phyloP scores from a whole-genome alignment of 2,797 vertebrate species.

The Momotus momota region DNA sequence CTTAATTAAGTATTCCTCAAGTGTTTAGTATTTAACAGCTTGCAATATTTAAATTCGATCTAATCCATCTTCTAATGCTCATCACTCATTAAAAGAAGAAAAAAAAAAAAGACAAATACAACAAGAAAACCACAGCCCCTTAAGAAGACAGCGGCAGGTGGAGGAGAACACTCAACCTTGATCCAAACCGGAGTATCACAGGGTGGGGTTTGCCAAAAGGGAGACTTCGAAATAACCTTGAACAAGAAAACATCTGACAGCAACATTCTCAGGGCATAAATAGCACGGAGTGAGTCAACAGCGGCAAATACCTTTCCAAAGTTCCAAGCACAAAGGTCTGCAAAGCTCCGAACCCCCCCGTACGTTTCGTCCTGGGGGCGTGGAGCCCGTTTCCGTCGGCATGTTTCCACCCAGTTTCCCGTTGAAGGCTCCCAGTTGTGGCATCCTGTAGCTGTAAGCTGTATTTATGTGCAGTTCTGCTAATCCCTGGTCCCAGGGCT shows the following conservation, averaged over 20 bases:
- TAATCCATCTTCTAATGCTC: background rate
- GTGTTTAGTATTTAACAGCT: constrained; percentile 43
- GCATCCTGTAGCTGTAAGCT: constrained; percentile 45
- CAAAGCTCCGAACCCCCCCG: background rate
- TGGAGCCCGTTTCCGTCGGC: constrained; percentile 43
- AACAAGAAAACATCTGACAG: background rate
- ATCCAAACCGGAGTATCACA: background rate
- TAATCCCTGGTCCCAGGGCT: constrained; percentile 75
- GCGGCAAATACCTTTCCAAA: constrained; percentile 11
- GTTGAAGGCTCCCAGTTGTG: constrained; percentile 56
- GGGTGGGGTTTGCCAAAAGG: background rate
- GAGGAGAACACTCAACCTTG: background rate
- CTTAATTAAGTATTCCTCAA: constrained; percentile 58
- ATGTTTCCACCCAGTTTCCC: constrained; percentile 57
- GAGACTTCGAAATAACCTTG: background rate
- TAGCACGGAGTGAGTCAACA: background rate
- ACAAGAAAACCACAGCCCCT: background rate
- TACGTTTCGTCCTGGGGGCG: background rate
- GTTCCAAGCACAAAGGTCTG: background rate
- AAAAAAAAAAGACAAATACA: background rate
- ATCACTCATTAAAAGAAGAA: background rate
- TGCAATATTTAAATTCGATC: constrained; percentile 28
- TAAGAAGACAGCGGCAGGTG: background rate
- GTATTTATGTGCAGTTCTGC: constrained; percentile 72
- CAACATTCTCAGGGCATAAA: background rate